A percentile compares a stretch with the other conserved stretches of the same genome.
Evolutionary conservation across 2,888 invertebrate species (phyloP).

Genomic region (Stenichneumon culpator): DNA sequence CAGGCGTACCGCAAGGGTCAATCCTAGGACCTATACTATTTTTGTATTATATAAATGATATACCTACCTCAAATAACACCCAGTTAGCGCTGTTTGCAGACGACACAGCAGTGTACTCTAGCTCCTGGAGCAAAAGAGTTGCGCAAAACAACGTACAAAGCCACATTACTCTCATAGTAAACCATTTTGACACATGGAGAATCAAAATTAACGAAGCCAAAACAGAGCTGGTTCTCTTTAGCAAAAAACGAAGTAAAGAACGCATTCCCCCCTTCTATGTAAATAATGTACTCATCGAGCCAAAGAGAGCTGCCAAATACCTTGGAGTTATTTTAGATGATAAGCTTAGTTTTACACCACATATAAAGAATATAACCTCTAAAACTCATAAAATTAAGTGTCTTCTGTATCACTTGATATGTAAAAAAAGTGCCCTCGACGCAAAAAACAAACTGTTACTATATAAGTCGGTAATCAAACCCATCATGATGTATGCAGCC

Average conservation of each 20-base stretch:
- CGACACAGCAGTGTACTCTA: no score
- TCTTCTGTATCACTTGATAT: constrained; percentile 16
- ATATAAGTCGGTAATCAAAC: constrained; percentile 33
- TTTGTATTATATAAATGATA: no score
- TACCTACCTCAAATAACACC: no score
- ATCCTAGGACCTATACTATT: neutral
- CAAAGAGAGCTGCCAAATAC: constrained; percentile 63
- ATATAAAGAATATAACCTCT: constrained; percentile 46
- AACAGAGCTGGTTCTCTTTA: constrained; percentile 65
- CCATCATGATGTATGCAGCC: constrained; percentile 25
- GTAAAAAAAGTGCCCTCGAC: constrained; percentile 25
- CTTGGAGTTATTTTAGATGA: constrained; percentile 71
- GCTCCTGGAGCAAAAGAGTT: constrained; percentile 18
- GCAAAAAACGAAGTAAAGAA: constrained; percentile 43
- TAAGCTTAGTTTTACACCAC: constrained; percentile 65
- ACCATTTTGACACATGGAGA: constrained; percentile 58
- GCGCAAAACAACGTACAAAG: constrained; percentile 8
- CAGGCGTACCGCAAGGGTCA: neutral
- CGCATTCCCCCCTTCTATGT: neutral
- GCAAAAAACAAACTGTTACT: neutral
- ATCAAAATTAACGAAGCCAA: constrained; percentile 64
- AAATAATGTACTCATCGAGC: constrained; percentile 14
- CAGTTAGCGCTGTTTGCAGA: no score
- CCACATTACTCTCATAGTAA: neutral
- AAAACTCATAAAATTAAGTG: constrained; percentile 5